These are phyloP conservation scores for Clunio marinus DNA, from an alignment of 2,888 invertebrate species.

Conservation along the genomic window DNA sequence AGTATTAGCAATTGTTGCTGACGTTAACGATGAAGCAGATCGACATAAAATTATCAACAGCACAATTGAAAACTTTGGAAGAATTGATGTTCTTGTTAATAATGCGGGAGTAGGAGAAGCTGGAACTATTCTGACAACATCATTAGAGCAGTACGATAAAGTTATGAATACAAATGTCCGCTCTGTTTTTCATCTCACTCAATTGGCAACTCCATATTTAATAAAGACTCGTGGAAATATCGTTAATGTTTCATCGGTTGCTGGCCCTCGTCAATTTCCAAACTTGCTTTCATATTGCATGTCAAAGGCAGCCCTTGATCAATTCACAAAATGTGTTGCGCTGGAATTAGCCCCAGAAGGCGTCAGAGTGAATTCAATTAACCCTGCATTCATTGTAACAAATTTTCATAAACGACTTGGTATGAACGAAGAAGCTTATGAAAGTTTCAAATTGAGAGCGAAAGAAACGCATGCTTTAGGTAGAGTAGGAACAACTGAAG, in stretches of 20 bases:
- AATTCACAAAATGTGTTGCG: conserved; percentile 86
- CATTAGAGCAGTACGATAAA: conserved; percentile 77
- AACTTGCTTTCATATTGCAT: conserved; percentile 84
- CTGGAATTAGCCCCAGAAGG: conserved; percentile 73
- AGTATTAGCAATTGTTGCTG: conserved; percentile 60
- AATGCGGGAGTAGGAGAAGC: conserved; percentile 80
- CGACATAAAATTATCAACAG: conserved; percentile 61
- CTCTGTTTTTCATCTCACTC: conserved; percentile 70
- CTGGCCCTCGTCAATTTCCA: conserved; percentile 81
- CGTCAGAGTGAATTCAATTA: conserved; percentile 84
- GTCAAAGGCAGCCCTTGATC: conserved; percentile 91
- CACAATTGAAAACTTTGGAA: conserved; percentile 63
- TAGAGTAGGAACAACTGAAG: conserved; percentile 73
- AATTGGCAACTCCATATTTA: conserved; percentile 78
- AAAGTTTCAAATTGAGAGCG: conserved; percentile 72
- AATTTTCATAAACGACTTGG: conserved; percentile 76
- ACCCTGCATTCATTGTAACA: conserved; percentile 92
- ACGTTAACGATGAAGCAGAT: conserved; percentile 65
- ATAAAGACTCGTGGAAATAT: conserved; percentile 74
- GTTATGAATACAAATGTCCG: conserved; percentile 84
- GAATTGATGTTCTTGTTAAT: conserved; percentile 74
- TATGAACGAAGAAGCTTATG: conserved; percentile 72
- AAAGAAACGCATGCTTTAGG: conserved; percentile 86
- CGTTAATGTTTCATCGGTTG: conserved; percentile 91
- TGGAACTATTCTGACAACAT: conserved; percentile 78